A percentile compares a stretch with the other conserved stretches of the same genome.
phyloP scores from a whole-genome alignment of 2,888 invertebrate genomes.

The Macrosiphum euphorbiae region DNA sequence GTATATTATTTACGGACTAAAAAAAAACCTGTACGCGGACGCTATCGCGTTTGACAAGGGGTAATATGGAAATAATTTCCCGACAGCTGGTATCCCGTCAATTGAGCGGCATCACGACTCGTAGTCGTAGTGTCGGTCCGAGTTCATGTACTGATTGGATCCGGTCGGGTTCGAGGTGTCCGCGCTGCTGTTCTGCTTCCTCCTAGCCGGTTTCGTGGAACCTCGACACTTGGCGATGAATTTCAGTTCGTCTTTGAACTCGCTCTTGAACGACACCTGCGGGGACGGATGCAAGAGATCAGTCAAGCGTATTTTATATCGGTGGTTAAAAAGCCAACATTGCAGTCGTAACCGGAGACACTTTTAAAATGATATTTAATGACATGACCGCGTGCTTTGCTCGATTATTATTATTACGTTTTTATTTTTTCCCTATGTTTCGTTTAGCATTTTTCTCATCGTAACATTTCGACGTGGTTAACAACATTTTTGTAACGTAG shows the following conservation, averaged over 20 bases:
- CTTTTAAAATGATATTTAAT: not conserved
- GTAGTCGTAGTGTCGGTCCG: slow-evolving; percentile 27
- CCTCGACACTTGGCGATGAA: slow-evolving; percentile 81
- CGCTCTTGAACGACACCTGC: slow-evolving; percentile 77
- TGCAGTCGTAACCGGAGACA: not conserved
- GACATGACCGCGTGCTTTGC: not conserved
- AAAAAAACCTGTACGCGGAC: not conserved
- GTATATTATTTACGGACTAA: not conserved
- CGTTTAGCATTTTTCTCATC: not conserved
- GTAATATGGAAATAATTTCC: not conserved
- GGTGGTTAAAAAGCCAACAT: not conserved
- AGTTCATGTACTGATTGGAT: slow-evolving; percentile 52
- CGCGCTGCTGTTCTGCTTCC: slow-evolving; percentile 27
- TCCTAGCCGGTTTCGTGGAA: slow-evolving; percentile 75
- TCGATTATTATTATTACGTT: not conserved
- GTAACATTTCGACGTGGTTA: not conserved
- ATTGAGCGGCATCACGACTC: not conserved
- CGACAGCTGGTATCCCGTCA: not conserved
- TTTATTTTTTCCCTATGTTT: slow-evolving; percentile 67
- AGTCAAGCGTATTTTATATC: not conserved
- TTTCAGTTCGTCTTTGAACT: slow-evolving; percentile 79
- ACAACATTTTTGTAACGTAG: not conserved
- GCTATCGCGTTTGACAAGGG: not conserved
- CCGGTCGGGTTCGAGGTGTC: slow-evolving; percentile 38
- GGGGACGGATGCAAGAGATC: slow-evolving; percentile 66